phyloP scores from a whole-genome alignment of 2,113 vertebrate genomes.

The Rhinogobius similis region DNA sequence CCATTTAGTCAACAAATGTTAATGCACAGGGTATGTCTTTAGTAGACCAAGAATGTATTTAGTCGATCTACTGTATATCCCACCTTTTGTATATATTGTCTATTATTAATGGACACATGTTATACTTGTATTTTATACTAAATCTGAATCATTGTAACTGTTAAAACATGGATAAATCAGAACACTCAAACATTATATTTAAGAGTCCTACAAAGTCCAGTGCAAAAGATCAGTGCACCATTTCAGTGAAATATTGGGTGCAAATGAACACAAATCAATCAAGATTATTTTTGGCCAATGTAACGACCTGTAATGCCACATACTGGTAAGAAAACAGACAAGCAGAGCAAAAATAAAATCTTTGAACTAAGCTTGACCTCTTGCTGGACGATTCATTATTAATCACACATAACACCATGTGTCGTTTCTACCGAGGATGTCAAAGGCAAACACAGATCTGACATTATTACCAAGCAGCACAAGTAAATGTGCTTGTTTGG shows the following conservation, averaged over 20 bases:
- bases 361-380: constrained; percentile 47
- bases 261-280: neutral
- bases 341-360: constrained; percentile 26
- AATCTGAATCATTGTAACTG: too few relatives aligned
- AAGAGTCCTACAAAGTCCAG: too few relatives aligned
- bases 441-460: neutral
- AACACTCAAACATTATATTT: too few relatives aligned
- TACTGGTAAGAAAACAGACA: neutral
- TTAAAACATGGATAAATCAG: too few relatives aligned
- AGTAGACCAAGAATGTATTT: too few relatives aligned
- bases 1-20: too few relatives aligned
- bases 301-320: neutral
- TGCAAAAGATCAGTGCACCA: neutral
- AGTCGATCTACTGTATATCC: too few relatives aligned
- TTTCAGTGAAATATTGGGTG: neutral
- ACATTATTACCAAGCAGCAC: neutral
- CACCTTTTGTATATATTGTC: too few relatives aligned
- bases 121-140: too few relatives aligned
- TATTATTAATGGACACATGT: too few relatives aligned
- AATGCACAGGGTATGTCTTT: too few relatives aligned
- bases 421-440: neutral
- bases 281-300: neutral
- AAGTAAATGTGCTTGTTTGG: neutral
- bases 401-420: constrained; percentile 21
- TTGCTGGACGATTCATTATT: constrained; percentile 41